These are phyloP conservation scores for Pseudomyrmex gracilis DNA, from an alignment of 1,140 invertebrate genomes.

Conservation along the genomic window DNA sequence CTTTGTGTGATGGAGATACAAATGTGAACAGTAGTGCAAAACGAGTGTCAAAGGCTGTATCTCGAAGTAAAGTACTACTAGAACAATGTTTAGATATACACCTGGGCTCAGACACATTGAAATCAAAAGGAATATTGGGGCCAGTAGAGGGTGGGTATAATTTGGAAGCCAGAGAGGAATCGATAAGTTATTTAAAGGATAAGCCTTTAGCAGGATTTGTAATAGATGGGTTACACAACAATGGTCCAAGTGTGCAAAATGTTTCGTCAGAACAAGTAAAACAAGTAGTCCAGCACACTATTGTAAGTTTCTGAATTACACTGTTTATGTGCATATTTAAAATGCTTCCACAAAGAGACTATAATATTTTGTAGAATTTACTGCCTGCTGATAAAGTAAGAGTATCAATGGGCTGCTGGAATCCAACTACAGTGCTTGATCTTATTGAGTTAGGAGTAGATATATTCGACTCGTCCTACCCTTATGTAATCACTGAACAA, in stretches of 20 bases:
- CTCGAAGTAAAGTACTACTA: constrained; percentile 87
- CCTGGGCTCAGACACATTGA: constrained; percentile 85
- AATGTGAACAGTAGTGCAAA: constrained; percentile 89
- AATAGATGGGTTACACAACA: constrained; percentile 92
- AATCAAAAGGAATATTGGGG: constrained; percentile 87
- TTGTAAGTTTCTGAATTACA: constrained; percentile 81
- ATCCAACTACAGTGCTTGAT: constrained; percentile 88
- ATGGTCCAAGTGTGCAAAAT: constrained; percentile 87
- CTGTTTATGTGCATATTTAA: constrained; percentile 11
- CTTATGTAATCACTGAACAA: constrained; percentile 88
- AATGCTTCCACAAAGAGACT: background rate
- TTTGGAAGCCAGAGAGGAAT: constrained; percentile 86
- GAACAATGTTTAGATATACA: constrained; percentile 88
- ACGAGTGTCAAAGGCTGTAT: constrained; percentile 89
- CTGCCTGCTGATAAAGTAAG: constrained; percentile 89
- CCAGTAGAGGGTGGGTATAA: constrained; percentile 91
- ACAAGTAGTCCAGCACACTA: constrained; percentile 87
- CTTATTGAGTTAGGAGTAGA: constrained; percentile 91
- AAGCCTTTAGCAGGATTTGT: constrained; percentile 89
- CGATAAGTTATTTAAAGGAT: constrained; percentile 87
- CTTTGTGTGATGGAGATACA: constrained; percentile 93
- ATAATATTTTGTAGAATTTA: constrained; percentile 84
- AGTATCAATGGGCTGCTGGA: constrained; percentile 89
- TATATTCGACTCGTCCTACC: constrained; percentile 93
- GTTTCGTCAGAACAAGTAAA: constrained; percentile 87